A percentile compares a stretch with the other conserved stretches of the same genome.
Evolutionary conservation across 2,888 invertebrate genomes (phyloP).

Genomic region (Latheticus oryzae): DNA sequence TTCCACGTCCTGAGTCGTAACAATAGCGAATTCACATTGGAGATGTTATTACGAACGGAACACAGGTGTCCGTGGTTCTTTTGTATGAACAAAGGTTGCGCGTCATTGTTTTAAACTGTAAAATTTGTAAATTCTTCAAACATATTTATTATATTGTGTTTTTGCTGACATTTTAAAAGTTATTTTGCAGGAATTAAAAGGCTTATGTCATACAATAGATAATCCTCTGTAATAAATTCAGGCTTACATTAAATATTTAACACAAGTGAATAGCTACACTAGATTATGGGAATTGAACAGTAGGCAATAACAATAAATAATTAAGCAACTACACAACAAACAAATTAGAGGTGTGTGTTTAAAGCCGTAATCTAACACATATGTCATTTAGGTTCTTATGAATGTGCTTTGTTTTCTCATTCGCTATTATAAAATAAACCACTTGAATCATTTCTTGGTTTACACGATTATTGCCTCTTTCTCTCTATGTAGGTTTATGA

Average conservation of each 20-base stretch:
- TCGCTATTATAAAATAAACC: slow-evolving; percentile 1
- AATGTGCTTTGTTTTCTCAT: slow-evolving; percentile 3
- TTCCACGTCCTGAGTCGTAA: too few species aligned
- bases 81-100: too few species aligned
- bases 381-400: slow-evolving; percentile 6
- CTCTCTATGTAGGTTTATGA: slow-evolving; percentile 8
- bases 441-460: not conserved
- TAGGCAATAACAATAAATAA: slow-evolving; percentile 4
- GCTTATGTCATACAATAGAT: too few species aligned
- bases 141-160: too few species aligned
- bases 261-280: not conserved
- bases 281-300: slow-evolving; percentile 1
- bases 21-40: too few species aligned
- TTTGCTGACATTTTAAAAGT: too few species aligned
- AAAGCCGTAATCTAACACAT: slow-evolving; percentile 1
- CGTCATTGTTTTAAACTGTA: too few species aligned
- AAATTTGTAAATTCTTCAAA: too few species aligned
- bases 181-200: too few species aligned
- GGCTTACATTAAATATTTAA: not conserved
- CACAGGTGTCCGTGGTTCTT: too few species aligned
- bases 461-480: not conserved
- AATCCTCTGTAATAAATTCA: slow-evolving; percentile 3
- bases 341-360: slow-evolving; percentile 17
- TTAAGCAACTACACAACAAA: slow-evolving; percentile 1
- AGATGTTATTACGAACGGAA: too few species aligned